Evolutionary conservation across 2,113 vertebrate genomes (phyloP), one percentile per base, ranked within the genome.

Genomic region (Talpa occidentalis): DNA sequence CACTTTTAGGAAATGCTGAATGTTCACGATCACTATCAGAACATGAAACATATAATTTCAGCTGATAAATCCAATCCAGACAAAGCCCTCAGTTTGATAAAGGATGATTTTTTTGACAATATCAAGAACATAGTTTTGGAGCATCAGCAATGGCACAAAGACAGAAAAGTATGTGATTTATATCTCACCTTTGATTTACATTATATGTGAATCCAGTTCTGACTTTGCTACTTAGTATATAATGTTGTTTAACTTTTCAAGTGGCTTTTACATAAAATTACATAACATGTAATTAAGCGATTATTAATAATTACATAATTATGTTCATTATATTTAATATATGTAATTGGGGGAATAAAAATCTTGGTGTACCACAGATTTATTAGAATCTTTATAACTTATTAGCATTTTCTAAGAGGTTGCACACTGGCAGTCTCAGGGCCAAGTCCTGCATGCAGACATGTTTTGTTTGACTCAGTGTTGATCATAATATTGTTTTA

Each of bases 1-100:
- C 44, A 32, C 42, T 96, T 97, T 91, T 77, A 99, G 99, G 99
- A 99, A 96, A 87, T 99, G 85, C 96, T 98, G 90, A 99, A 99
- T 93, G 95, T 99, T 95, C 99, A 99, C 0, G 96, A 99, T 0
- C 98, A 99, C 96, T 99, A 99, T 81, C 98, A 99, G 83, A 98
- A 98, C 94, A 98, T 99, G 98, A 99, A 99, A 95, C 97, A 97
- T 12, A 89, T 97, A 5, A 97, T 99, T 83, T 98, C 97, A 22
- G 74, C 95, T 30, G 90, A 97, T 28, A 94, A 98, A 14, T 98
- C 97, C 22, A 96, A 97, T 70, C 95, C 98, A 40, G 98, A 98
- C 94, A 95, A 98, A 5, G 94, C 98, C 0, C 49, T 99, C 32
- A 98, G 96, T 93, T 98, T 99, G 97, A 98, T 99, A 96, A 98